Conservation (phyloP, 2,888 invertebrate genomes). For the Helicoverpa assulta region DNA sequence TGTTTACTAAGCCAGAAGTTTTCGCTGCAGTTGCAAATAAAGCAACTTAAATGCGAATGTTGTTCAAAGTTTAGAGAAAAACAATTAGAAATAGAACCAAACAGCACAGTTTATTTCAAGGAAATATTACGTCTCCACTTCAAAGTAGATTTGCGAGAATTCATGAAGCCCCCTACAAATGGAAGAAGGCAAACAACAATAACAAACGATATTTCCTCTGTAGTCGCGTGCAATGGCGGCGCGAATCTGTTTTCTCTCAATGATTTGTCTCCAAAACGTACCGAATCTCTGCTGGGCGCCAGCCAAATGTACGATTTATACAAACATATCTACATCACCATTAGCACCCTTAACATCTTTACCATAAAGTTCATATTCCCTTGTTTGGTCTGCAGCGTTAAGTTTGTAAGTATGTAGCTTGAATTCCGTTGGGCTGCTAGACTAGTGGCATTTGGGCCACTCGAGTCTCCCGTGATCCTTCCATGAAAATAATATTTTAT, state of each 20-base stretch:
- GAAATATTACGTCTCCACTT: constrained; percentile 58
- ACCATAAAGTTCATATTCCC: constrained; percentile 62
- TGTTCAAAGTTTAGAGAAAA: background rate
- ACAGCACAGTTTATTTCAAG: constrained; percentile 29
- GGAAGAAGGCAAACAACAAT: constrained; percentile 75
- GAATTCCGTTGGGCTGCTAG: constrained; percentile 80
- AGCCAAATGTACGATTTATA: constrained; percentile 86
- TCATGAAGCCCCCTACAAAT: constrained; percentile 67
- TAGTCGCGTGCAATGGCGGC: constrained; percentile 79
- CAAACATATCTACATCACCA: constrained; percentile 58
- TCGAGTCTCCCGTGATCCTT: constrained; percentile 81
- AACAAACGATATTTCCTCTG: constrained; percentile 78
- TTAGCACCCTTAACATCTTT: constrained; percentile 45
- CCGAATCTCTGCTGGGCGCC: constrained; percentile 85
- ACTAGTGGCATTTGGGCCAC: constrained; percentile 74
- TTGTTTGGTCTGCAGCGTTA: constrained; percentile 17
- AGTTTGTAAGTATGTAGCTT: constrained; percentile 79
- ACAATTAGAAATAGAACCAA: constrained; percentile 20
- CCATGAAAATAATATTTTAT: constrained; percentile 87
- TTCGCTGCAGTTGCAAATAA: background rate
- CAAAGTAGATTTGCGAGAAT: constrained; percentile 63
- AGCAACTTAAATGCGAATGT: background rate
- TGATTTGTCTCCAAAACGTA: constrained; percentile 88
- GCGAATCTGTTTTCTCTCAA: constrained; percentile 88
- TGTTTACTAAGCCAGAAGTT: background rate